Evolutionary conservation across 2,797 vertebrate genomes (phyloP).

Genomic region (Erithacus rubecula): DNA sequence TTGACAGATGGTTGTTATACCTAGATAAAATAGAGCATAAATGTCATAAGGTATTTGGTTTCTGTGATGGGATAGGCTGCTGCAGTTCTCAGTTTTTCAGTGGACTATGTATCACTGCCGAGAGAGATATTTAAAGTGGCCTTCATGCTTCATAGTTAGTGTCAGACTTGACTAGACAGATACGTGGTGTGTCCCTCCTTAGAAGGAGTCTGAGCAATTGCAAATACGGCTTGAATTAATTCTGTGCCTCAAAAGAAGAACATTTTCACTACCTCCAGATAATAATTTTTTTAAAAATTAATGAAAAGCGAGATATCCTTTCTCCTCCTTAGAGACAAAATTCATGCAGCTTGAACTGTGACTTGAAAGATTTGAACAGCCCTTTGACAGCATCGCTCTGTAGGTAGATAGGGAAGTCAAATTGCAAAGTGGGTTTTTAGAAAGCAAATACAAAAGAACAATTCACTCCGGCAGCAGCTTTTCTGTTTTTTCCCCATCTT

Average conservation of each 20-base stretch:
- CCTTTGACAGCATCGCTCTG: background rate
- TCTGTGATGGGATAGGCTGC: background rate
- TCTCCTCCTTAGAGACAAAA: background rate
- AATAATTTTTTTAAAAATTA: background rate
- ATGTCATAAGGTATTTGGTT: background rate
- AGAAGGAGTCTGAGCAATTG: background rate
- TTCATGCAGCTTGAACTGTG: background rate
- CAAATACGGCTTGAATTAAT: background rate
- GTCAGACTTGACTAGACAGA: background rate
- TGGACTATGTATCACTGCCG: background rate
- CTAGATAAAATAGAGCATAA: background rate
- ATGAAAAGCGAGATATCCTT: background rate
- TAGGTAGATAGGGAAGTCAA: background rate
- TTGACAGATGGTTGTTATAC: slow-evolving; percentile 19
- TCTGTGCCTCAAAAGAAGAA: background rate
- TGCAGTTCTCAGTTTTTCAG: background rate
- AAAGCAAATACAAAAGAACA: slow-evolving; percentile 14
- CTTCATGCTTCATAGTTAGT: background rate
- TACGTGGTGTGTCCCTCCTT: background rate
- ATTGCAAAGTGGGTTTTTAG: slow-evolving; percentile 6
- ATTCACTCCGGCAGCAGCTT: background rate
- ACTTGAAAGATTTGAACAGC: background rate
- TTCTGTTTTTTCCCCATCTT: slow-evolving; percentile 35
- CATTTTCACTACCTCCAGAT: background rate
- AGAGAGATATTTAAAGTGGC: background rate